Evolutionary conservation across 2,888 invertebrate genomes (phyloP), one percentile per base, ranked within the genome.

Genomic region (Poecilobothrus nobilitatus): DNA sequence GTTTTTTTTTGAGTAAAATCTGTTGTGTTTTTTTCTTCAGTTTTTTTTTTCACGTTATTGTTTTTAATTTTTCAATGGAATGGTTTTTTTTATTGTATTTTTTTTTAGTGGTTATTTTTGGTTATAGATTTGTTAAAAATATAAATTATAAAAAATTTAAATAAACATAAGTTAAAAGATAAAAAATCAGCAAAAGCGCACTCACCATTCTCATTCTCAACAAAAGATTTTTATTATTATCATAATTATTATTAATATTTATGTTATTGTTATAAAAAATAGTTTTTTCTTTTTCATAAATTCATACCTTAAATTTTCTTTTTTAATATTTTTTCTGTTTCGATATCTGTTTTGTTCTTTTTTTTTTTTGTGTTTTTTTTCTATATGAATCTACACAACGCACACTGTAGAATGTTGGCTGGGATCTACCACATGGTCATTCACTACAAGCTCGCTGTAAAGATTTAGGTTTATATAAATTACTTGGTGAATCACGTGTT

Each of bases 391-490:
- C 6, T 44, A 44, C 12, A 53, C 15, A 12, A 53, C 15, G n/a
- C 18, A 53, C 15, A n/a, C 6, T 68, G 68, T 77, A 86, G 86
- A 83, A 84, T 76, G 82, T 84, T 75, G 87, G 87, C 75, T 87
- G 87, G 79, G 85, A 86, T 73, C 88, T 91, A 76, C 91, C 92
- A 12, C 92, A 94, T 78, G 91, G 91, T 53, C 90, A 92, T 68
- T 85, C 87, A 69, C 85, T 94, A 70, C 86, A 87, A 75, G 88
- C 90, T 22, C 86, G 93, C 72, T 94, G 94, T 82, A 86, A 88
- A 69, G 90, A 92, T 76, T 84, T 94, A 74, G 94, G 94, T 41
- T 85, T 91, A 75, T 94, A 92, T 83, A 94, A 94, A 82, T 84
- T 94, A 74, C 85, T 90, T 71, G 94, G 94, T 33, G 91, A 91